Evolutionary conservation across 2,888 invertebrate species (phyloP).

Genomic region (Euplexia lucipara): DNA sequence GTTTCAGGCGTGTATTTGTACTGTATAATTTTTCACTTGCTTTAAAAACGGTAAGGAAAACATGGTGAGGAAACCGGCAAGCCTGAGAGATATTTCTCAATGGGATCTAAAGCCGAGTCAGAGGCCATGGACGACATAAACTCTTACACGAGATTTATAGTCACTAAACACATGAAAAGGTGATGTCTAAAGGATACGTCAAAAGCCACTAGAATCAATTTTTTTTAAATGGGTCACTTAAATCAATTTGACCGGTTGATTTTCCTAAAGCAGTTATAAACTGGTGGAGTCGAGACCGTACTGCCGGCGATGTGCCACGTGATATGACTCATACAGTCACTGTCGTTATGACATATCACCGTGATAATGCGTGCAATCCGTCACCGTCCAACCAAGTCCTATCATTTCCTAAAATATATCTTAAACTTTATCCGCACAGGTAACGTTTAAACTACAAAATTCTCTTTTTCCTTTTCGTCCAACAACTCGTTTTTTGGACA

Average conservation of each 20-base stretch:
- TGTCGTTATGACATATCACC: slow-evolving; percentile 31
- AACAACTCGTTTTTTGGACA: slow-evolving; percentile 21
- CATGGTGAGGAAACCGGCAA: too few relatives aligned
- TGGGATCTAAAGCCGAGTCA: too few relatives aligned
- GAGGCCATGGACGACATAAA: too few relatives aligned
- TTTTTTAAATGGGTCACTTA: neutral
- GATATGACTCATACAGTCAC: slow-evolving; percentile 46
- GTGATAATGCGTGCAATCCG: slow-evolving; percentile 32
- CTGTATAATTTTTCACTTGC: too few relatives aligned
- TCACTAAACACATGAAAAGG: too few relatives aligned
- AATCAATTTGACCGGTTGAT: slow-evolving; percentile 6
- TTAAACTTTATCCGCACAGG: neutral
- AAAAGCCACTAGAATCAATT: neutral
- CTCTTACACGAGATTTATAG: too few relatives aligned
- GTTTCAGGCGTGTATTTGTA: too few relatives aligned
- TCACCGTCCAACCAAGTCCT: slow-evolving; percentile 13
- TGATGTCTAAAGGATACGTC: too few relatives aligned
- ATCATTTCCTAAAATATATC: slow-evolving; percentile 23
- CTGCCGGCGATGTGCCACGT: slow-evolving; percentile 34
- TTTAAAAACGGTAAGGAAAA: too few relatives aligned
- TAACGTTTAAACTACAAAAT: neutral
- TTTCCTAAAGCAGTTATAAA: slow-evolving; percentile 8
- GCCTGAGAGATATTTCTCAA: too few relatives aligned
- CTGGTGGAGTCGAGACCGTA: slow-evolving; percentile 33
- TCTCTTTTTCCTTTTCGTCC: neutral